Base-by-base conservation (phyloP, 2,113 vertebrate genomes). In the Sylvia atricapilla region DNA sequence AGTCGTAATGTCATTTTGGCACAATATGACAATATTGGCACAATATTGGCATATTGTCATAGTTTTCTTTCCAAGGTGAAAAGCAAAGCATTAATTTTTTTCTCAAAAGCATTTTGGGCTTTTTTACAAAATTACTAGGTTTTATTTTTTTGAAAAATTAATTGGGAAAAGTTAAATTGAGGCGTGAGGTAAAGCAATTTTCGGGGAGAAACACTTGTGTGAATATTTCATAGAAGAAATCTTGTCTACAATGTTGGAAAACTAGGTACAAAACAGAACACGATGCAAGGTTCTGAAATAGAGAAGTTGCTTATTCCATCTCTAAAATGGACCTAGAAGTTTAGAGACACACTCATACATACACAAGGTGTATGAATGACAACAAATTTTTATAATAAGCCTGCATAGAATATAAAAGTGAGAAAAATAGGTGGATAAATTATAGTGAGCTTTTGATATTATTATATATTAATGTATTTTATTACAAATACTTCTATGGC, bases 391-490 rank as follows among this genome's bases (percentile, higher is more conserved):
- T 76, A 62, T 59, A 77, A 67, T 8, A 28, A 85, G 44, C 16
- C 68, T 53, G 49, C 6, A 4, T 88, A 64, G 66, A 56, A 77
- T 49, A 62, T 25, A 92, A 67, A 84, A 47, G 41, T 75, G 74
- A 93, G 59, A 81, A 87, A 82, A 78, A 95, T 21, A 68, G 44
- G 47, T 78, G 39, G 46, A 79, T 94, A 94, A 96, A 91, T 93
- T 87, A 90, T 69, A 41, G 73, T 43, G 72, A 59, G 55, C 23
- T 89, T 97, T 75, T 77, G 53, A 82, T 95, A 85, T 67, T 90
- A 53, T 72, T 84, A 89, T 81, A 68, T 59, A 79, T 84, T 82
- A 69, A 86, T 78, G 41, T 76, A 75, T 93, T 87, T 64, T 68
- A 69, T 95, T 92, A 89, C 77, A 80, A 84, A 78, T 79, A 74